A percentile compares a stretch with the other conserved stretches of the same genome.
Evolutionary conservation across 2,888 invertebrate genomes (phyloP).

Genomic region (Portevinia maculata): DNA sequence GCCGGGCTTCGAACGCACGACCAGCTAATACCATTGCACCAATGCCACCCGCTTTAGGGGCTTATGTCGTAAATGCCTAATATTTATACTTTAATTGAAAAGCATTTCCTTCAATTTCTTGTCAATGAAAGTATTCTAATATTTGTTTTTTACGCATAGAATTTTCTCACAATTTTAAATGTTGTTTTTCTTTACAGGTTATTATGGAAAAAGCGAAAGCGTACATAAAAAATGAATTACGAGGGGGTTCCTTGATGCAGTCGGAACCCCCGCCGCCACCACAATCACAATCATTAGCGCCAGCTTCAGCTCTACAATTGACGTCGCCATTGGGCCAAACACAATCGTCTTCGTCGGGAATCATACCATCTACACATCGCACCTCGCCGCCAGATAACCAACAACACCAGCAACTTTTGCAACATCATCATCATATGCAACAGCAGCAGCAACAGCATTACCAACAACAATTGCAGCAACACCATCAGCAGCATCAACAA

Average conservation of each 20-base stretch:
- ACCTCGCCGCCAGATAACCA: conserved; percentile 66
- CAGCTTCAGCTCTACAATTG: conserved; percentile 60
- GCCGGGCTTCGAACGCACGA: too few species aligned
- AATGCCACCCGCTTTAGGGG: too few species aligned
- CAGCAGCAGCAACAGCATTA: conserved; percentile 73
- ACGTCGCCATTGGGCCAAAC: conserved; percentile 59
- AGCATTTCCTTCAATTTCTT: too few species aligned
- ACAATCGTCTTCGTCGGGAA: conserved; percentile 60
- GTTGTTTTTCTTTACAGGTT: conserved; percentile 74
- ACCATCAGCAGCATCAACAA: conserved; percentile 53
- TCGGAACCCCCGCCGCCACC: conserved; percentile 73
- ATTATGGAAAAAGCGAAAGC: conserved; percentile 88
- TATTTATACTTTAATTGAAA: too few species aligned
- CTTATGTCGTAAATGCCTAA: too few species aligned
- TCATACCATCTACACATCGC: conserved; percentile 58
- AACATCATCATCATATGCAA: conserved; percentile 54
- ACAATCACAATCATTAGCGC: conserved; percentile 73
- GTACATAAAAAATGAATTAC: conserved; percentile 88
- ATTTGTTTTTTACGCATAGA: neutral
- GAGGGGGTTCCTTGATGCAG: conserved; percentile 82
- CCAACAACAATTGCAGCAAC: conserved; percentile 69
- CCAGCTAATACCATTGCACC: too few species aligned
- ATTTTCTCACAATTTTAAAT: neutral
- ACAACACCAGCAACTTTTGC: conserved; percentile 54
- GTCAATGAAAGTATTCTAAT: too few species aligned